Evolutionary conservation across 2,797 vertebrate species (phyloP), one percentile per base, ranked within the genome.

Genomic region (Emydoidea blandingii): DNA sequence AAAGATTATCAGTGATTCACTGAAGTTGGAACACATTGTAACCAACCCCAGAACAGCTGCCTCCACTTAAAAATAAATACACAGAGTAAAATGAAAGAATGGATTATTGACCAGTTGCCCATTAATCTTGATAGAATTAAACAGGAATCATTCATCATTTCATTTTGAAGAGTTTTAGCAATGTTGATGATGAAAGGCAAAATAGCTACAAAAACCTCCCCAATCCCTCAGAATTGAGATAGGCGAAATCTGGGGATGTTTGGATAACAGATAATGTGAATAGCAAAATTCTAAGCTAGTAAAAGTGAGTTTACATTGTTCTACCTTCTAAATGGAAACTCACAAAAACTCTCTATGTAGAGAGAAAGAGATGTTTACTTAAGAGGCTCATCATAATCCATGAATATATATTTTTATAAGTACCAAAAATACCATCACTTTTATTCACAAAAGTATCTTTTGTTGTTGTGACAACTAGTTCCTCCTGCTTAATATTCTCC

Each of bases 31-130:
- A 93, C 11, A 56, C 9, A 2, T 92, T 98, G 97, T 93, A 96
- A 95, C 18, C 62, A 94, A 83, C 8, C 41, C 90, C 37, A 72
- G 18, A 12, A 92, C 23, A 37, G 4, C 23, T 86, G 5, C 62
- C n/a, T 52, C 37, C 12, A 88, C 94, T 91, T 91, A 93, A 97
- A 98, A 97, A 87, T 41, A 96, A 96, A 92, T 86, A 25, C 50
- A 68, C 84, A 15, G 88, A 93, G 94, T 92, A 52, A 91, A 94
- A 94, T 83, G 18, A 92, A 87, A 92, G 16, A 96, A 95, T 89
- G 25, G 21, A 80, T 95, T 96, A 86, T 91, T 93, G 85, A 84
- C 85, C 53, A 95, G 5, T 72, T 94, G 62, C 80, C 82, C n/a
- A 91, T 87, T 87, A 41, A 92, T 95, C 65, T 83, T 94, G 23